phyloP scores from a whole-genome alignment of 2,113 vertebrate species.

The Rhea americana region DNA sequence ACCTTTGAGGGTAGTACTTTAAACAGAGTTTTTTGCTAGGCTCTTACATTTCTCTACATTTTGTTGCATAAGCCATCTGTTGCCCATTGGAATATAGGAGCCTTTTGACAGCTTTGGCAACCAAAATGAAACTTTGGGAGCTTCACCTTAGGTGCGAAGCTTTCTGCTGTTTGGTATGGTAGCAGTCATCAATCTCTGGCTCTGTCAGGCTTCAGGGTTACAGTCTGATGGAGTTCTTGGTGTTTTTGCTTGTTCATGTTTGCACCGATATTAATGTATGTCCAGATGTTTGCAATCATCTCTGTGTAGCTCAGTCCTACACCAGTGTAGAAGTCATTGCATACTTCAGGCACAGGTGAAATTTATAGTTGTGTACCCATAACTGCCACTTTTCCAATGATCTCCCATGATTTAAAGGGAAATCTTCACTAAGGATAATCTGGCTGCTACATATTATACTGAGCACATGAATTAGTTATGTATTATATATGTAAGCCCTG shows the following conservation, averaged over 20 bases:
- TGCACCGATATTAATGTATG: not conserved
- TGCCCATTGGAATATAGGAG: not conserved
- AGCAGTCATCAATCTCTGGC: not conserved
- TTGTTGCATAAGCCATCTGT: conserved; percentile 22
- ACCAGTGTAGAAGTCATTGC: not conserved
- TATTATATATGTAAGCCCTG: not conserved
- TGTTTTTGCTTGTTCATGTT: not conserved
- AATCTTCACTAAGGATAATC: not conserved
- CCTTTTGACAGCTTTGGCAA: not conserved
- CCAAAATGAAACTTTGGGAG: not conserved
- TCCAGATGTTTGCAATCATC: not conserved
- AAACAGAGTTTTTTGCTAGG: not conserved
- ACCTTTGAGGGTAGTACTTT: conserved; percentile 13
- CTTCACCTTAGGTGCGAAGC: not conserved
- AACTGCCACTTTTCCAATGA: not conserved
- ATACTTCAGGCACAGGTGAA: not conserved
- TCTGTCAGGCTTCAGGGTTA: not conserved
- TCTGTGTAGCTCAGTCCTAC: not conserved
- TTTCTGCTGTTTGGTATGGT: not conserved
- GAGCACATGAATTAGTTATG: not conserved
- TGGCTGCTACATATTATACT: not conserved
- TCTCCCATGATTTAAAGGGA: not conserved
- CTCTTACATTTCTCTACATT: not conserved
- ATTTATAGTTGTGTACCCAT: not conserved
- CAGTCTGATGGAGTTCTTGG: not conserved